Evolutionary conservation across 2,888 invertebrate species (phyloP), one percentile per base, ranked within the genome.

Genomic region (Leucoma salicis): DNA sequence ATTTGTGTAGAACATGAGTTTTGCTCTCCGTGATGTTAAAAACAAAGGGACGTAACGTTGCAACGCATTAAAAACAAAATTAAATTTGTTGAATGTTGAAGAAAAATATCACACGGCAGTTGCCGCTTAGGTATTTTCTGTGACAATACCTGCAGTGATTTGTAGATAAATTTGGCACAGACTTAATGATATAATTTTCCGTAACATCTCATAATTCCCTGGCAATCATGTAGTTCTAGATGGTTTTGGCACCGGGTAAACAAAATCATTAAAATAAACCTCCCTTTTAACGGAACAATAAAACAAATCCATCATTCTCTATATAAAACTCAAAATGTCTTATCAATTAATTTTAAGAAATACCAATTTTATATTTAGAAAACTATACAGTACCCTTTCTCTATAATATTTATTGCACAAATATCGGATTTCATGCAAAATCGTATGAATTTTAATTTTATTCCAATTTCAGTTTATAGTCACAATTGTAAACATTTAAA

Each of bases 331-430:
- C 71, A 66, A 78, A 73, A 74, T 29, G 65, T 61, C 76, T 74
- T 78, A 76, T 71, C 70, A 71, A 68, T 70, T 55, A 57, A 54
- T 55, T 78, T 73, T 63, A 60, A 52, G 63, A 57, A 65, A 31
- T 15, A 15, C 74, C 72, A 69, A 71, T 63, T 74, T 76, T 75
- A 76, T 75, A 74, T 74, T 73, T 61, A 61, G 50, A 76, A 69
- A 76, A 74, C 74, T 79, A 56, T 53, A 82, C 69, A 80, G 74
- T 83, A 82, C 75, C 76, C 80, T 65, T 61, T 53, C 44, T 53
- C 66, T 74, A 28, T 70, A 74, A 57, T 85, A 87, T 87, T 86
- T 85, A 87, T 88, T 87, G 87, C 86, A 88, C 87, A 79, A 70
- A 68, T 63, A n/a, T 74, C 54, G 50, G 67, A 49, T 70, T 70